These are phyloP conservation scores for Hemibagrus wyckioides DNA, from an alignment of 2,113 vertebrate genomes.

Conservation along the genomic window DNA sequence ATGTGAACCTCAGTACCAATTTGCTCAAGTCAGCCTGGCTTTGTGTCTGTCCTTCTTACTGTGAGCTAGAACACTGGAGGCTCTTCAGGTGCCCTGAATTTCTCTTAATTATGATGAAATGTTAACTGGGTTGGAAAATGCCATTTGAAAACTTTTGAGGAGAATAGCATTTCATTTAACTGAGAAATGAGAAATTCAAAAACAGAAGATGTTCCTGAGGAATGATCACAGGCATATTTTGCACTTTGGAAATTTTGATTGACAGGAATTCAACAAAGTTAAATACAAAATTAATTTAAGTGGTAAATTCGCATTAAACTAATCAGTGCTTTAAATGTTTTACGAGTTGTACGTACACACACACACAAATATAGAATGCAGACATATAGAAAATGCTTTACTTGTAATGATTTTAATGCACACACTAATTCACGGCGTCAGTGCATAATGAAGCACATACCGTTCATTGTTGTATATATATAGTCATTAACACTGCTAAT, in stretches of 20 bases:
- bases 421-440: neutral
- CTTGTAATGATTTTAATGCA: too few relatives aligned
- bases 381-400: too few relatives aligned
- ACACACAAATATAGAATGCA: neutral
- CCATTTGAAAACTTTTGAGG: constrained; percentile 4
- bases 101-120: constrained; percentile 44
- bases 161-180: constrained; percentile 13
- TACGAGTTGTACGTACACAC: neutral
- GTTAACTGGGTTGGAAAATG: constrained; percentile 38
- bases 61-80: constrained; percentile 25
- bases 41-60: constrained; percentile 22
- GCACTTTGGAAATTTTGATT: neutral
- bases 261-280: neutral
- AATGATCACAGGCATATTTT: neutral
- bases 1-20: neutral
- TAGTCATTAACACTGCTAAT: neutral
- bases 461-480: neutral
- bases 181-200: neutral
- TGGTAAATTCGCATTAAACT: neutral
- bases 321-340: neutral
- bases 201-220: neutral
- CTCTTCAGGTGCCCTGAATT: constrained; percentile 28
- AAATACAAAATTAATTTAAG: neutral
- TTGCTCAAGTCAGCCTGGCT: constrained; percentile 13
- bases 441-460: neutral